Conservation (phyloP, 2,113 vertebrate species). For the Litocranius walleri region DNA sequence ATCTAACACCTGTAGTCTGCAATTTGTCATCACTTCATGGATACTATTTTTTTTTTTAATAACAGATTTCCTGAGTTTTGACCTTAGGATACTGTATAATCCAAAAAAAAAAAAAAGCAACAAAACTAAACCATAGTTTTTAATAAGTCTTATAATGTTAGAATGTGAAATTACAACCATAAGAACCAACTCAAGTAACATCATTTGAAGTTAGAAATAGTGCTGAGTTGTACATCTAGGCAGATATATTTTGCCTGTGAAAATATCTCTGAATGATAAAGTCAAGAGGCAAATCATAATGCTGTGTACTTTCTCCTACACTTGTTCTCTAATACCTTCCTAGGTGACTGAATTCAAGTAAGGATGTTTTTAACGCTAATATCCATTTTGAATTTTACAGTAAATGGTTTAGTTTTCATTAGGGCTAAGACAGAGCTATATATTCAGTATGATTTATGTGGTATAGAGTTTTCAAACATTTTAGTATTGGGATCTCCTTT, state of each 20-base stretch:
- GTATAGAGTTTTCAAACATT: neutral
- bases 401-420: neutral
- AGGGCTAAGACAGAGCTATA: neutral
- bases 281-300: slow-evolving; percentile 70
- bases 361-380: neutral
- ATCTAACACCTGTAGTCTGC: too few species aligned
- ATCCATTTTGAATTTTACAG: neutral
- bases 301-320: slow-evolving; percentile 53
- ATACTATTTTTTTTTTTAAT: slow-evolving; percentile 86
- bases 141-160: slow-evolving; percentile 81
- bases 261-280: slow-evolving; percentile 57
- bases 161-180: slow-evolving; percentile 77
- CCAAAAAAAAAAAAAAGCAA: slow-evolving; percentile 77
- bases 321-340: slow-evolving; percentile 58
- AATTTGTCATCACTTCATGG: too few species aligned
- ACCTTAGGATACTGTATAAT: slow-evolving; percentile 84
- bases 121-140: slow-evolving; percentile 78
- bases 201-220: slow-evolving; percentile 64
- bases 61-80: slow-evolving; percentile 84
- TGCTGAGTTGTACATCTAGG: slow-evolving; percentile 55
- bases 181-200: slow-evolving; percentile 74
- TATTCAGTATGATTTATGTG: neutral
- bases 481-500: neutral
- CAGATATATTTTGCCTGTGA: slow-evolving; percentile 54
- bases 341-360: slow-evolving; percentile 56